Evolutionary conservation across 2,888 invertebrate species (phyloP).

Genomic region (Callinectes sapidus): DNA sequence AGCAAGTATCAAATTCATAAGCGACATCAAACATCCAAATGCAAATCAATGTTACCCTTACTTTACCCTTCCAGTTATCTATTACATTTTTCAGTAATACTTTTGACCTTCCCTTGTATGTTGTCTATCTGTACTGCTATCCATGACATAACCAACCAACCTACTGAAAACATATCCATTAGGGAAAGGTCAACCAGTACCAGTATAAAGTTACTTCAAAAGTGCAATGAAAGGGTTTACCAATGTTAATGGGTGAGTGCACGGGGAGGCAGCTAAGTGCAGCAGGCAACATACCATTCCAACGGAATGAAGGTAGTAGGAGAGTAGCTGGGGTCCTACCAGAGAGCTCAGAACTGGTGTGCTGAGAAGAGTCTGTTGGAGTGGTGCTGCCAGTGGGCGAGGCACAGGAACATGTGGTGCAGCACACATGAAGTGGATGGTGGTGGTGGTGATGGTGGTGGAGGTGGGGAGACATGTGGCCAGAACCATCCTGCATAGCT

Average conservation of each 20-base stretch:
- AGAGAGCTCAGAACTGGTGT: slow-evolving; percentile 66
- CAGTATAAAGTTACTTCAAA: slow-evolving; percentile 2
- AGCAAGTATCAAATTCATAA: background rate
- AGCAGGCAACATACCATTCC: slow-evolving; percentile 51
- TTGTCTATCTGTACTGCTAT: background rate
- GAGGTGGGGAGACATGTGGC: slow-evolving; percentile 68
- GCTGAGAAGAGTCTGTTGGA: slow-evolving; percentile 57
- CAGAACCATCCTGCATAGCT: slow-evolving; percentile 42
- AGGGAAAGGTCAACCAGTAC: background rate
- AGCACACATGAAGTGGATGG: slow-evolving; percentile 53
- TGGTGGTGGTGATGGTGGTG: slow-evolving; percentile 53
- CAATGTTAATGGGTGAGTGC: slow-evolving; percentile 2
- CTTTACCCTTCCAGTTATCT: background rate
- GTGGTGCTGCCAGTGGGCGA: slow-evolving; percentile 59
- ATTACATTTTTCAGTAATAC: background rate
- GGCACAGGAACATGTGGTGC: slow-evolving; percentile 44
- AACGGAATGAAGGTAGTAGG: slow-evolving; percentile 26
- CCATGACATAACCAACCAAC: background rate
- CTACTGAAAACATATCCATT: background rate
- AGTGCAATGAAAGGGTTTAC: background rate
- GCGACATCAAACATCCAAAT: background rate
- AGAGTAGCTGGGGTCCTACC: slow-evolving; percentile 53
- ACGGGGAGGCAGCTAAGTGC: background rate
- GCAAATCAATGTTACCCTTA: background rate
- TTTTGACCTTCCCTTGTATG: slow-evolving; percentile 1